Base-by-base conservation (phyloP, 2,113 vertebrate genomes). In the Cebidichthys violaceus region DNA sequence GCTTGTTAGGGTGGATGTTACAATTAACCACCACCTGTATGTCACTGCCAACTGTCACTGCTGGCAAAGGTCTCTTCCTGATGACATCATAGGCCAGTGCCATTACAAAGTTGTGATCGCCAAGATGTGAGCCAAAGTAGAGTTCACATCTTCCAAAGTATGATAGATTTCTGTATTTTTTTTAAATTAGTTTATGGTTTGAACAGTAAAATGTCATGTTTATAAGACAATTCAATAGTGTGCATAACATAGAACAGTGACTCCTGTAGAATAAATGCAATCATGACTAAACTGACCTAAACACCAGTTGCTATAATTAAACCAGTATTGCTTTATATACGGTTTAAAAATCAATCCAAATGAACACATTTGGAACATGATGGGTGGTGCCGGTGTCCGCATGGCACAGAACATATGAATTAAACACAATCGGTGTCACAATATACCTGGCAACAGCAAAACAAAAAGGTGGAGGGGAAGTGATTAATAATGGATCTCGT, bases 401-500 rank as follows among this genome's bases (percentile, higher is more conserved):
- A 35, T 35, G 59, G 41, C 10, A 47, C 20, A 29, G 33, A 61
- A 41, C 50, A 52, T 43, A n/a, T 11, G 8, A 64, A 61, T 59
- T 18, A 72, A 83, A 81, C 24, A 39, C 9, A 33, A 31, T 18
- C 64, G 17, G 65, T 76, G 57, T 76, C 57, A 47, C 75, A 61
- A 24, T 75, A 69, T 67, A 57, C 62, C 64, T 50, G 39, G 70
- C 27, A 75, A 64, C 50, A 74, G 50, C 54, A 45, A 65, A 74
- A 70, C 22, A 45, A 70, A 70, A 76, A 77, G 64, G 65, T 59
- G 24, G 18, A 60, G 43, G 27, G 24, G 8, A 29, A n/a, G 61
- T 41, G 50, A 79, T 79, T 55, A 72, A 73, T 55, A 64, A 82
- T 60, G 24, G 20, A 67, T 80, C 8, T 29, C 24, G 15, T 76